phyloP scores from a whole-genome alignment of 2,888 invertebrate genomes.

The Cynaeus angustus region DNA sequence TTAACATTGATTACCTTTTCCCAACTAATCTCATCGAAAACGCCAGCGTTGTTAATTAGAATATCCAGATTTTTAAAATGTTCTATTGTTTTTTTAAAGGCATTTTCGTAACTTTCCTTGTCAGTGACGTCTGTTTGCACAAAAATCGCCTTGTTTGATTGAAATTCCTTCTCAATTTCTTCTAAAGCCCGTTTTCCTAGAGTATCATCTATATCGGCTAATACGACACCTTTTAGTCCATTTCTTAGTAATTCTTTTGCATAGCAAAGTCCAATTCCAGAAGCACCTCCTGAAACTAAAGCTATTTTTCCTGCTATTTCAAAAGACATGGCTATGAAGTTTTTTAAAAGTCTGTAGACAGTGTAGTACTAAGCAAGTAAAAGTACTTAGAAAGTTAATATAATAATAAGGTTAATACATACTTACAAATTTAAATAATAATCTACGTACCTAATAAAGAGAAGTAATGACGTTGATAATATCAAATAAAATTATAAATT shows the following conservation, averaged over 20 bases:
- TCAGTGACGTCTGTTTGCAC: conserved; percentile 71
- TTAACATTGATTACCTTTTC: conserved; percentile 55
- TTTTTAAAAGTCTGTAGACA: no score
- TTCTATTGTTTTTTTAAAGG: conserved; percentile 80
- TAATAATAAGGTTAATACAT: no score
- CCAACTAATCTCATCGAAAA: conserved; percentile 54
- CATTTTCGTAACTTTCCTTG: conserved; percentile 58
- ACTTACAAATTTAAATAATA: no score
- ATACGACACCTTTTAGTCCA: conserved; percentile 48
- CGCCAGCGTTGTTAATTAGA: conserved; percentile 69
- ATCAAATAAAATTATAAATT: no score
- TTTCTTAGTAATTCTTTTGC: conserved; percentile 55
- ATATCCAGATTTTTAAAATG: conserved; percentile 81
- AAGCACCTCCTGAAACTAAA: conserved; percentile 59
- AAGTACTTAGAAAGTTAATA: no score
- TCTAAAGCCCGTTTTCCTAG: conserved; percentile 76
- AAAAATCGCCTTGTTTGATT: conserved; percentile 78
- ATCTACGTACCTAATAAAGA: no score
- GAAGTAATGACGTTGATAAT: no score
- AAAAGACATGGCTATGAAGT: no score
- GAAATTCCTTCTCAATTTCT: conserved; percentile 76
- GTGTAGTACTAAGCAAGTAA: no score
- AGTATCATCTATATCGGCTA: conserved; percentile 32
- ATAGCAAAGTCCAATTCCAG: conserved; percentile 57
- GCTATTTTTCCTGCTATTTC: conserved; percentile 57